Evolutionary conservation across 1,140 invertebrate species (phyloP).

Genomic region (Coptotermes formosanus): DNA sequence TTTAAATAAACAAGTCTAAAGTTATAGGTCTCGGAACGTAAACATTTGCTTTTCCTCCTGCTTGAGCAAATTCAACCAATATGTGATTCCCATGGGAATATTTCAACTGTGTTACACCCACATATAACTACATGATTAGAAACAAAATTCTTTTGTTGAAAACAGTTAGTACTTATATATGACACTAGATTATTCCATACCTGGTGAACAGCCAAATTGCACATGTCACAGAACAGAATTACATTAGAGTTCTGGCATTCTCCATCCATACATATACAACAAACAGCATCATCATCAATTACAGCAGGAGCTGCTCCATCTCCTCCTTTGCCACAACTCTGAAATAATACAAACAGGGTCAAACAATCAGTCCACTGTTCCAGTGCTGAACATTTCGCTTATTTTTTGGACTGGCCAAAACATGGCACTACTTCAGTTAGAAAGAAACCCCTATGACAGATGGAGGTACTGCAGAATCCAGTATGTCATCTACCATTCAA

Average conservation of each 20-base stretch:
- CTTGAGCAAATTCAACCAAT: no score
- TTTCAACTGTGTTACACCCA: neutral
- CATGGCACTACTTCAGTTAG: no score
- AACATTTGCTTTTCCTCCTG: no score
- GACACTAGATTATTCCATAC: conserved; percentile 35
- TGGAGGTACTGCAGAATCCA: no score
- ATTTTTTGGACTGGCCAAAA: no score
- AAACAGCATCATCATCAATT: conserved; percentile 97
- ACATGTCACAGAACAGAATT: conserved; percentile 99
- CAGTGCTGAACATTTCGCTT: no score
- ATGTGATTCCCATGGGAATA: no score
- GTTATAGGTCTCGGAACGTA: no score
- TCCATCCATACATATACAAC: conserved; percentile 92
- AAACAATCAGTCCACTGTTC: neutral
- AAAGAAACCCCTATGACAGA: no score
- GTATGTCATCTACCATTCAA: no score
- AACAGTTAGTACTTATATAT: neutral
- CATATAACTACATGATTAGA: neutral
- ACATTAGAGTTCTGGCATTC: conserved; percentile 97
- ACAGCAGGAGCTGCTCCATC: conserved; percentile 48
- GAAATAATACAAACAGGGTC: conserved; percentile 39
- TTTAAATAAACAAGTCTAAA: no score
- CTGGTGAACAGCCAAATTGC: conserved; percentile 97
- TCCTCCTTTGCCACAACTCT: conserved; percentile 50
- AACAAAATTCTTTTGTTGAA: neutral